Evolutionary conservation across 2,888 invertebrate genomes (phyloP), one percentile per base, ranked within the genome.

Genomic region (Calliopum simillimum): DNA sequence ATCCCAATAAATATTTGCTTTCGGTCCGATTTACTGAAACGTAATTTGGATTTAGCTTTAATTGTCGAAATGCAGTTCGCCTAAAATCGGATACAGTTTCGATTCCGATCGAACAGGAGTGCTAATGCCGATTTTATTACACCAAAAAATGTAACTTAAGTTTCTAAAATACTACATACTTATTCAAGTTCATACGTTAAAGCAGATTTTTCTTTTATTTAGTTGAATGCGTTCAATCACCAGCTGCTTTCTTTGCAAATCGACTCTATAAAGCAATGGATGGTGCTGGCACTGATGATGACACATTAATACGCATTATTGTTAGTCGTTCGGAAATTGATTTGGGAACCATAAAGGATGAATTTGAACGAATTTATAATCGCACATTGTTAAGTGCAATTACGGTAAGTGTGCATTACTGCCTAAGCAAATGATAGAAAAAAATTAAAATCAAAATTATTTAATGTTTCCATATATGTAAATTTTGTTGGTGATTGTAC

Each of bases 211-310:
- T n/a, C 19, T 66, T 71, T 33, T 33, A 33, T 76, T 1, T 86
- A 93, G 93, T 93, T 79, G 91, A 92, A 82, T 91, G 91, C 83
- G 91, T 91, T 46, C 90, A 91, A 80, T 89, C 88, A 77, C 88
- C 90, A 5, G 86, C 91, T 2, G 89, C 90, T 2, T 93, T 90
- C 87, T 93, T 92, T 86, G 93, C 93, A 66, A 88, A 88, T 72
- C 87, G 91, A 0, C 85, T 93, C 14, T 89, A 92, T 72, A 84
- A 86, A 65, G 89, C 92, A 4, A 90, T 93, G 89, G 88, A 89
- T 76, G 93, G 93, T 0, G 81, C 89, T 56, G 94, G 94, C 70
- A 94, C 94, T 4, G 90, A 92, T 82, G 93, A 94, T 86, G 85
- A 87, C 43, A 90, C 91, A 0, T 88, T 94, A 74, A 90, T 94